Evolutionary conservation across 2,113 vertebrate genomes (phyloP).

Genomic region (Semicossyphus pulcher): DNA sequence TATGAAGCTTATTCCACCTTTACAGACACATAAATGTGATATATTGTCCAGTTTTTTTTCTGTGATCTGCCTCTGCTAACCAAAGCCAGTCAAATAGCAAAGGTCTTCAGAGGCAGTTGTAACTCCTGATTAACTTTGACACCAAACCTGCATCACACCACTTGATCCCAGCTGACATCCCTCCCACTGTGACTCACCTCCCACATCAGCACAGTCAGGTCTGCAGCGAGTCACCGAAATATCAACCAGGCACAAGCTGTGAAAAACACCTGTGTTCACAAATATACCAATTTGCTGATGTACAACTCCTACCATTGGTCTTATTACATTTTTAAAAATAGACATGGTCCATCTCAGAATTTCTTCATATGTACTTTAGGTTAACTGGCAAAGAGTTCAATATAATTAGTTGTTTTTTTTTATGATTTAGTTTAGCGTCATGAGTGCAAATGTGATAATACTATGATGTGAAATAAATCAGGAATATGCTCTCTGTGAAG

Average conservation of each 20-base stretch:
- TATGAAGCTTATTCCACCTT: too few relatives aligned
- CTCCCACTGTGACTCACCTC: neutral
- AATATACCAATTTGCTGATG: neutral
- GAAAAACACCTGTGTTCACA: neutral
- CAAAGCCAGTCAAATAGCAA: neutral
- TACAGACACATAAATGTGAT: neutral
- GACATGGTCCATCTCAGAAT: neutral
- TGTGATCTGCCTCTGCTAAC: neutral
- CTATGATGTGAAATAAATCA: constrained; percentile 28
- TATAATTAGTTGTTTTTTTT: neutral
- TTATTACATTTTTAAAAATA: neutral
- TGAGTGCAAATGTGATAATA: constrained; percentile 18
- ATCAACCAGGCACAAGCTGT: neutral
- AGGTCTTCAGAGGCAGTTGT: neutral
- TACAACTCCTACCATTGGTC: neutral
- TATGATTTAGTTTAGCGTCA: constrained; percentile 2
- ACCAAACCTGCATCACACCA: neutral
- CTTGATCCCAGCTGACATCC: neutral
- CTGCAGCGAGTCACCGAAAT: constrained; percentile 2
- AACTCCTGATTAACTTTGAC: constrained; percentile 14
- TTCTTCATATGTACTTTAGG: neutral
- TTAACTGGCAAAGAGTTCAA: neutral
- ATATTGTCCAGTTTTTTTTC: neutral
- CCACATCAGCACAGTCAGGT: neutral
- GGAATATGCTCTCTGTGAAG: constrained; percentile 3